Evolutionary conservation across 2,113 vertebrate genomes (phyloP), one percentile per base, ranked within the genome.

Genomic region (Crotophaga sulcirostris): DNA sequence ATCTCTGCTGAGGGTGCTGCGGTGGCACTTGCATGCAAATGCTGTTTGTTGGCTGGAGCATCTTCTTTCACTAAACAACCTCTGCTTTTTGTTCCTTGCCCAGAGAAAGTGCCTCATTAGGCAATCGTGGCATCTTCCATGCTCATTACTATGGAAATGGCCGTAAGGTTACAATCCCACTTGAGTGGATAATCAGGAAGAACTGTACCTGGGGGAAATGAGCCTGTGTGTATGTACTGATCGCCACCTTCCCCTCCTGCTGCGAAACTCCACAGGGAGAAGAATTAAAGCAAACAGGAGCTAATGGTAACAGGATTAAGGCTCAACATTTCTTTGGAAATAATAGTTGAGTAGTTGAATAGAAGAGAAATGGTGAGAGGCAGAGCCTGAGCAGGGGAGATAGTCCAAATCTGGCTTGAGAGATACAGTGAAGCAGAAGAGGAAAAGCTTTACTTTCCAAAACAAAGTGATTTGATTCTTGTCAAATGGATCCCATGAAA

Each of bases 141-240:
- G 90, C 94, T 90, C 92, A 94, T 94, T 96, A 63, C 97, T 91
- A 90, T 97, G 97, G 97, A 69, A 38, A 96, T 96, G 91, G 96
- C 89, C 40, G 0, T 40, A 54, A 81, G 95, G 93, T 87, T 96
- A 84, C 89, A 94, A 42, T 94, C 85, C 94, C 88, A 38, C 91
- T 94, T 33, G 96, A 90, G 93, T 75, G 81, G 86, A 70, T 87
- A 78, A 76, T 70, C 97, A 54, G 44, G 86, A 93, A 55, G 89
- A 91, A 54, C 33, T 72, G 55, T 62, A 84, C 84, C 66, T 21
- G 87, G 42, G 87, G 96, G 90, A 89, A 47, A 80, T 5, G 12
- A 70, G 70, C 38, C 69, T 34, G 0, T n/a, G 40, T 7, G 52
- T 12, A 11, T 14, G 62, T 8, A 8, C 74, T 56, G 66, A 19